Conservation (phyloP, 92 coral and sea anemone genomes). For the Micromussa lordhowensis region DNA sequence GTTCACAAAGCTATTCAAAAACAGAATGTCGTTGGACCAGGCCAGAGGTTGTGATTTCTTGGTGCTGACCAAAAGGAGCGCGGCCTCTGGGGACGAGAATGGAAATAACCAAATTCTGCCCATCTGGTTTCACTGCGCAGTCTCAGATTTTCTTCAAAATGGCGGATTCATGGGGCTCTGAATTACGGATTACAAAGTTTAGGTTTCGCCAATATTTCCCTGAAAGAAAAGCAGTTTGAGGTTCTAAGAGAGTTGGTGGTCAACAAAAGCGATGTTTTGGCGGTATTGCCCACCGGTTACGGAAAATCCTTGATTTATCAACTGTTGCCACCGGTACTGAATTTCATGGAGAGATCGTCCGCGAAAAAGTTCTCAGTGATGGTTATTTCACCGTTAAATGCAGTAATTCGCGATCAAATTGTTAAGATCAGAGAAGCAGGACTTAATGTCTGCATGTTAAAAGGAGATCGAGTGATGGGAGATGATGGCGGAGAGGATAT, state of each 20-base stretch:
- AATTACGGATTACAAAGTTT: neutral
- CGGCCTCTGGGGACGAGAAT: no score
- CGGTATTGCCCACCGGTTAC: no score
- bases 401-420: conserved; percentile 42
- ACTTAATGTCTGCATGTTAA: conserved; percentile 26
- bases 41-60: no score
- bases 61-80: no score
- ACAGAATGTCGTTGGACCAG: no score
- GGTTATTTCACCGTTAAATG: conserved; percentile 44
- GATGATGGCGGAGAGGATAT: conserved; percentile 1
- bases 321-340: conserved; percentile 29
- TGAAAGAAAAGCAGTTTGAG: conserved; percentile 23
- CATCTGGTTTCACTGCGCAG: no score
- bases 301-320: neutral
- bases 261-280: conserved; percentile 11
- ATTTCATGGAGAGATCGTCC: neutral
- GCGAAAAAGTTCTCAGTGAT: conserved; percentile 10
- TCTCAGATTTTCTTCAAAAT: no score
- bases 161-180: neutral
- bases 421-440: conserved; percentile 36
- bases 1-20: no score
- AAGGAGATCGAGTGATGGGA: conserved; percentile 32
- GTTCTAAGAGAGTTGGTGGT: conserved; percentile 16
- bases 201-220: neutral
- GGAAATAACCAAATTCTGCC: no score